Base-by-base conservation (phyloP, 35 echinoderm and acorn worm species). In the Lytechinus pictus region DNA sequence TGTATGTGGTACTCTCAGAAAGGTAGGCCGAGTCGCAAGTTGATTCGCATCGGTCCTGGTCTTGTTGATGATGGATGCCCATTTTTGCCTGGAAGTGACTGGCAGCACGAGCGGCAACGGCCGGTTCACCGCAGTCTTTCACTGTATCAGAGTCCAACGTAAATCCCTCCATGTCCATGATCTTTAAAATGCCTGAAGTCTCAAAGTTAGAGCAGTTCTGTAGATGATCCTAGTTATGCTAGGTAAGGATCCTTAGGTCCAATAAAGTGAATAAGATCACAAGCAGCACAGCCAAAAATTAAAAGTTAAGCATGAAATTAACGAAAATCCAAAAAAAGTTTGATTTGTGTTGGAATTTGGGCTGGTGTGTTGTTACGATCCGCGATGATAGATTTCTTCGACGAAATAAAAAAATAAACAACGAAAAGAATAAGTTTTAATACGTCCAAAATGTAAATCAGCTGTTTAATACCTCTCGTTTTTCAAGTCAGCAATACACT, bases 21-120 rank as follows among this genome's bases (percentile, higher is more conserved):
- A 52, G 52, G 27, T 52, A 90, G 10, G 28, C 88, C 28, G 88
- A 90, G 88, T 54, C 88, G 52, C 52, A 90, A 51, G 88, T 54
- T 90, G 88, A 90, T 52, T 90, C 88, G 52, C 28, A 44, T 90
- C 88, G 28, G 29, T 90, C 88, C 16, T 90, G 66, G 66, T 54
- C 52, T 44, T 52, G 88, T 33, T 54, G 29, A 90, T 44, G 33
- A 44, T 88, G 86, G 10, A 88, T 14, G 44, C 16, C 52, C 52
- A 52, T 90, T 44, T 90, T 90, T 52, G 88, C 28, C 86, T 90
- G 88, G 88, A 52, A 52, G 14, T 90, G 52, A 90, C 88, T 90
- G 33, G 88, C 29, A 90, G 9, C 88, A 90, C 52, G 29, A 9
- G 52, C 88, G 12, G 88, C 88, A 90, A 54, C 88, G 14, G 88